These are phyloP conservation scores for Hoplostethus atlanticus DNA, from an alignment of 2,797 vertebrate species.

Conservation along the genomic window DNA sequence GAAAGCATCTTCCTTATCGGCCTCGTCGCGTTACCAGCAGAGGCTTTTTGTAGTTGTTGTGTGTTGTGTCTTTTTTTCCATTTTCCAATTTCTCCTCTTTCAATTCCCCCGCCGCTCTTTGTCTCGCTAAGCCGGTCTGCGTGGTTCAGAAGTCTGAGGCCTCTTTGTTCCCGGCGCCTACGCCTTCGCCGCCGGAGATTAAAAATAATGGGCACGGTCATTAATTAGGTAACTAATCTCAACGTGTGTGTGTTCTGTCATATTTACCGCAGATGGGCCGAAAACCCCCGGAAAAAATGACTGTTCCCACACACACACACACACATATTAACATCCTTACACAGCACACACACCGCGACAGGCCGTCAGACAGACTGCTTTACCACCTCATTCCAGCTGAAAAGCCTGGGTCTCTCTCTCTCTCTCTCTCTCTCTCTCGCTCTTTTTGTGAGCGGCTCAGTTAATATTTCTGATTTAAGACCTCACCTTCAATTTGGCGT, in stretches of 20 bases:
- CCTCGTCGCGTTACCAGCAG: conserved; percentile 63
- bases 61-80: conserved; percentile 58
- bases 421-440: neutral
- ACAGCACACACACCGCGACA: conserved; percentile 24
- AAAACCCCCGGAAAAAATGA: conserved; percentile 38
- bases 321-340: conserved; percentile 18
- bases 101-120: conserved; percentile 60
- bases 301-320: conserved; percentile 20
- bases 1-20: conserved; percentile 78
- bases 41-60: conserved; percentile 75
- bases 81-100: conserved; percentile 75
- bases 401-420: conserved; percentile 3
- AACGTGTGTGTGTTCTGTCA: conserved; percentile 63
- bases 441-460: conserved; percentile 66
- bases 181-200: conserved; percentile 70
- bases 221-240: conserved; percentile 85
- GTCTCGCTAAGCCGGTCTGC: conserved; percentile 70
- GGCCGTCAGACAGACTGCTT: conserved; percentile 35
- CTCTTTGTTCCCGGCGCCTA: conserved; percentile 72
- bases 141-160: conserved; percentile 68
- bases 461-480: conserved; percentile 86
- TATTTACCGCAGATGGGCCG: conserved; percentile 71
- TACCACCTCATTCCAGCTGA: conserved; percentile 22
- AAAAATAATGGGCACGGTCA: conserved; percentile 79
- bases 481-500: conserved; percentile 81